Evolutionary conservation across 2,888 invertebrate genomes (phyloP).

Genomic region (Siphlonurus alternatus): DNA sequence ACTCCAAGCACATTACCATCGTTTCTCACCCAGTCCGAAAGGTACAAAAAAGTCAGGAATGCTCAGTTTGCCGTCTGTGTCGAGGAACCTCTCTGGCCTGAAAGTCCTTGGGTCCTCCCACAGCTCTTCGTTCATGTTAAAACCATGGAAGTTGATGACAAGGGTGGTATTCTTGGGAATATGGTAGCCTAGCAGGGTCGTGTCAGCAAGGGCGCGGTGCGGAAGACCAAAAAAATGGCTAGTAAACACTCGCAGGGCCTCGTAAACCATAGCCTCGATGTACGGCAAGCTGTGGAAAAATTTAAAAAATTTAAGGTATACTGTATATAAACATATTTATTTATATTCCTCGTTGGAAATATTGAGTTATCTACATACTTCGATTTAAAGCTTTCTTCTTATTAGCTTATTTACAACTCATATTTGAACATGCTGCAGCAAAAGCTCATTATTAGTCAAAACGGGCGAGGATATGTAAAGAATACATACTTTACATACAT

Average conservation of each 20-base stretch:
- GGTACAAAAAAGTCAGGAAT: conserved; percentile 56
- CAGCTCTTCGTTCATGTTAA: conserved; percentile 46
- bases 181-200: conserved; percentile 48
- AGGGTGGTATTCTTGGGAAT: conserved; percentile 75
- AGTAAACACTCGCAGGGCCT: conserved; percentile 64
- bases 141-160: conserved; percentile 53
- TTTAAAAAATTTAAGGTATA: too few species aligned
- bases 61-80: conserved; percentile 36
- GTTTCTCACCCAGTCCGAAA: conserved; percentile 53
- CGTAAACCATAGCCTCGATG: conserved; percentile 58
- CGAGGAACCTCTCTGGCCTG: conserved; percentile 55
- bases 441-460: too few species aligned
- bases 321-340: too few species aligned
- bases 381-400: not conserved
- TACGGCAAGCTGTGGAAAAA: conserved; percentile 54
- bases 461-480: too few species aligned
- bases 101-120: conserved; percentile 55
- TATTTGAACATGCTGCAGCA: too few species aligned
- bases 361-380: not conserved
- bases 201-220: conserved; percentile 57
- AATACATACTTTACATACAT: too few species aligned
- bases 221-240: conserved; percentile 63
- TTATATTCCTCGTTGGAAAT: too few species aligned
- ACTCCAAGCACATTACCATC: too few species aligned
- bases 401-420: too few species aligned